Conservation (phyloP, 2,888 invertebrate species). For the Tholera decimalis region DNA sequence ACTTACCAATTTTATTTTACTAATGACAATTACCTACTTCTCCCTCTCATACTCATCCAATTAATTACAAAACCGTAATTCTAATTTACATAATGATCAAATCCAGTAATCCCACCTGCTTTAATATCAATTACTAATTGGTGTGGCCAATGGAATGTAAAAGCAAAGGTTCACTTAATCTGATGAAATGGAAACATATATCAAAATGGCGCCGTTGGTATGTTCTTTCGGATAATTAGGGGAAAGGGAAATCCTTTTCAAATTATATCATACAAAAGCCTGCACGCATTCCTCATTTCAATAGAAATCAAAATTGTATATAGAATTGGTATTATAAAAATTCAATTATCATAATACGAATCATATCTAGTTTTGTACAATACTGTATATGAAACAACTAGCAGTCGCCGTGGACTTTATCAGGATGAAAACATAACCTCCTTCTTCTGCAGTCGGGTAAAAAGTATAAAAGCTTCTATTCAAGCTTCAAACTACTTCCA, state of each 20-base stretch:
- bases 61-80: constrained; percentile 11
- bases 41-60: background rate
- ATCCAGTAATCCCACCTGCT: constrained; percentile 11
- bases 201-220: constrained; percentile 23
- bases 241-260: constrained; percentile 21
- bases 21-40: background rate
- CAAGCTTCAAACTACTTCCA: too few relatives aligned
- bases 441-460: too few relatives aligned
- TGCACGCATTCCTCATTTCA: constrained; percentile 6
- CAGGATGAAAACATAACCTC: too few relatives aligned
- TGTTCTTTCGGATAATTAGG: constrained; percentile 20
- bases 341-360: background rate
- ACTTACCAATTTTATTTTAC: background rate
- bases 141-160: constrained; percentile 23
- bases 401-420: too few relatives aligned
- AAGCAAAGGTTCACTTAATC: constrained; percentile 44
- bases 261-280: constrained; percentile 14
- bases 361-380: too few relatives aligned
- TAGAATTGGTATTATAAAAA: background rate
- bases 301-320: background rate
- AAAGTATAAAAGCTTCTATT: too few relatives aligned
- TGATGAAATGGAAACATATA: constrained; percentile 46
- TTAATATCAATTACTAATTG: constrained; percentile 34
- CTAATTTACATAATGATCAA: constrained; percentile 32
- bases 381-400: too few relatives aligned